Base-by-base conservation (phyloP, 2,797 vertebrate genomes). In the Sciurus vulgaris region DNA sequence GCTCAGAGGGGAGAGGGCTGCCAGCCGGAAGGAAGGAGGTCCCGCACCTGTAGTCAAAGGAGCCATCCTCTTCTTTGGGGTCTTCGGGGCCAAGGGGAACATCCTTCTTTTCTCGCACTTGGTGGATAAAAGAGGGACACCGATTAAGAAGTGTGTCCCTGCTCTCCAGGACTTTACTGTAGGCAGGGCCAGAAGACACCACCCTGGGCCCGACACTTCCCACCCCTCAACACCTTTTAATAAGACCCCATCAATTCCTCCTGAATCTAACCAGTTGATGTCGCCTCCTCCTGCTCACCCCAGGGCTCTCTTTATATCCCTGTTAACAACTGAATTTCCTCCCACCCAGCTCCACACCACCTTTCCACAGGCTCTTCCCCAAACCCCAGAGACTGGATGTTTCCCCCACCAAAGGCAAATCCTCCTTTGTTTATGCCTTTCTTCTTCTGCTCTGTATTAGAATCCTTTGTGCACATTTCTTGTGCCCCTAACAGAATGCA, bases 41-140 rank as follows among this genome's bases (percentile, higher is more conserved):
- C 33, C 63, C 96, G 73, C 98, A 99, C 99, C 99, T 99, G 98
- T 99, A 99, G 98, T 99, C 99, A 77, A 99, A 99, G 0, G 99
- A 99, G 82, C 99, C 99, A 0, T 99, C 99, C 86, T 99, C 99
- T 94, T 99, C 99, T 88, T 99, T 99, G 97, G 99, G 99, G 97
- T 99, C 99, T 92, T 99, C 99, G 0, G 98, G 98, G 15, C 99
- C 99, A 91, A 99, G 98, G 0, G 99, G 99, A 14, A 99, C 99
- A 9, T 99, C 99, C 98, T 99, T 99, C 97, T 99, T 99, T 95
- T 99, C 99, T 96, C 99, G 98, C 20, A 99, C 99, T 99, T 91
- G 91, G 74, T 44, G 41, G 65, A 26, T 6, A 97, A 97, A 96
- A 98, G 97, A 76, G 85, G 79, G 92, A 97, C 63, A 73, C 0